Percentiles rank a stretch among this genome's conserved stretches.
Conservation (phyloP, 2,888 invertebrate genomes). For the Didymodactylos carnosus region DNA sequence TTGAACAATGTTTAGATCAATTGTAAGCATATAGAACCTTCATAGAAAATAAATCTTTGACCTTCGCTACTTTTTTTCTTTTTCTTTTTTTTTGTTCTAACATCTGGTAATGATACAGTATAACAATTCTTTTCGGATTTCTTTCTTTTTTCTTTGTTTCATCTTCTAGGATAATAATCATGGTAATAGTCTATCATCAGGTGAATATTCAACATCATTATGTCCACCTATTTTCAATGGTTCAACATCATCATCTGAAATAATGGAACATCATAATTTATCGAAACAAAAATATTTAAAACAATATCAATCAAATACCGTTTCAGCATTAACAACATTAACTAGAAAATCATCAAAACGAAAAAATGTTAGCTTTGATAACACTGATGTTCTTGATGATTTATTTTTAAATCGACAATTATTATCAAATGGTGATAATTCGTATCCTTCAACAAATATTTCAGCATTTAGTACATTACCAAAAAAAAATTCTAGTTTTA, state of each 20-base stretch:
- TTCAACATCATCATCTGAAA: not conserved
- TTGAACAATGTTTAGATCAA: too few species aligned
- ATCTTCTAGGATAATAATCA: too few species aligned
- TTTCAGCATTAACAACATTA: not conserved
- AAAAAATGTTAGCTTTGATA: not conserved
- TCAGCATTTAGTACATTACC: not conserved
- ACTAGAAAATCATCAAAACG: not conserved
- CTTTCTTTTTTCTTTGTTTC: too few species aligned
- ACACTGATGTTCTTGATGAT: not conserved
- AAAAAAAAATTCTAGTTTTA: not conserved
- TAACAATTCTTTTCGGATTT: too few species aligned
- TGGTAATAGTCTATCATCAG: not conserved
- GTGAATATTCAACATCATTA: not conserved
- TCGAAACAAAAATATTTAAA: not conserved
- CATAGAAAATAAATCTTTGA: too few species aligned
- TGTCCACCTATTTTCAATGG: not conserved
- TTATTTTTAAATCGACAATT: too few species aligned
- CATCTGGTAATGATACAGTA: too few species aligned
- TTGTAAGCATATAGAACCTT: too few species aligned
- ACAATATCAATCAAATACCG: not conserved
- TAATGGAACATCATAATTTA: not conserved
- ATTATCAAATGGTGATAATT: too few species aligned
- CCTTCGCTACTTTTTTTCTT: too few species aligned
- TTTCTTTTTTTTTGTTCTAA: too few species aligned
- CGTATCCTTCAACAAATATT: too few species aligned